Evolutionary conservation across 2,797 vertebrate genomes (phyloP).

Genomic region (Sandelia bainsii): DNA sequence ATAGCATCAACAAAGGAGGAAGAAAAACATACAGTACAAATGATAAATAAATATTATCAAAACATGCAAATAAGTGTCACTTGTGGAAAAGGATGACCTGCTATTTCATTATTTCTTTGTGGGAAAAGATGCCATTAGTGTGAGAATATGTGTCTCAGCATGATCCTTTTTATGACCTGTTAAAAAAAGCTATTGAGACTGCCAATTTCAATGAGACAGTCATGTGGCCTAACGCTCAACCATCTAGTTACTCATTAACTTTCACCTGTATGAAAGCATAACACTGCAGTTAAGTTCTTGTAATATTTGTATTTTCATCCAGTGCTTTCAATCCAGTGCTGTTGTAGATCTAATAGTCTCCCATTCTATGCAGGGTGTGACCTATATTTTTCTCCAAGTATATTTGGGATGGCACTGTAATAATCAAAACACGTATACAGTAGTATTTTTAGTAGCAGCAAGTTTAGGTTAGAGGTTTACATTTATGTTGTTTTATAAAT

Average conservation of each 20-base stretch:
- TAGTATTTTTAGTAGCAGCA: too few relatives aligned
- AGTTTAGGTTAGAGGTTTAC: too few relatives aligned
- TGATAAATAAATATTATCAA: too few relatives aligned
- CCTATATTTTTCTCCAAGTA: constrained; percentile 8
- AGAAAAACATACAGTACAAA: too few relatives aligned
- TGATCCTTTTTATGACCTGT: constrained; percentile 8
- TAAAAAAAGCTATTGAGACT: constrained; percentile 4
- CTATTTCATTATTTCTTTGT: too few relatives aligned
- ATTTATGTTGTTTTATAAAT: too few relatives aligned
- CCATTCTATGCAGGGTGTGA: constrained; percentile 12
- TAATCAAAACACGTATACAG: neutral
- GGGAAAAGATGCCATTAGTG: too few relatives aligned
- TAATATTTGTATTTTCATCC: constrained; percentile 31
- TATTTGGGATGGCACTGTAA: neutral
- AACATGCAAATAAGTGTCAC: too few relatives aligned
- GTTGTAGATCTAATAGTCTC: constrained; percentile 10
- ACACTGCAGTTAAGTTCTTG: constrained; percentile 16
- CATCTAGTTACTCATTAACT: constrained; percentile 23
- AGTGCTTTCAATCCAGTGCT: constrained; percentile 9
- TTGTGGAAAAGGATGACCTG: too few relatives aligned
- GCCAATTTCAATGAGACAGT: constrained; percentile 23
- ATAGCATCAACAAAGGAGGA: too few relatives aligned
- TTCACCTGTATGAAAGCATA: constrained; percentile 13
- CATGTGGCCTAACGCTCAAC: constrained; percentile 26
- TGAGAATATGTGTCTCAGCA: neutral